Conservation (phyloP, 2,888 invertebrate genomes). For the Phanerotoma sp. region DNA sequence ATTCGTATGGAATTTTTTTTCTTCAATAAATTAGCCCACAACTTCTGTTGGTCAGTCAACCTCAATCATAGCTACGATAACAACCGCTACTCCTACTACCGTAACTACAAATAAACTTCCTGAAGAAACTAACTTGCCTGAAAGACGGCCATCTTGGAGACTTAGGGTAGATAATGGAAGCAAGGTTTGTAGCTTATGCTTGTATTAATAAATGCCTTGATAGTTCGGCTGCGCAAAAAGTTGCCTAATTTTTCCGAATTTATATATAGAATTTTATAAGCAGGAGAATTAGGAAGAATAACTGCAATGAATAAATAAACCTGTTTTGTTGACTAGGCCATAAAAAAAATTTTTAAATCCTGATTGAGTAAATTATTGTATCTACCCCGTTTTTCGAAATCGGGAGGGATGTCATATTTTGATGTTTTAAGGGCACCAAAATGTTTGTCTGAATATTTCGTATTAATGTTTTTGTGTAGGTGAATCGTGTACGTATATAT, state of each 20-base stretch:
- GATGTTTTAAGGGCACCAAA: too few relatives aligned
- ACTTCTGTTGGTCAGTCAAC: slow-evolving; percentile 54
- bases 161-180: slow-evolving; percentile 85
- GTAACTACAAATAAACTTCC: slow-evolving; percentile 57
- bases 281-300: neutral
- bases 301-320: neutral
- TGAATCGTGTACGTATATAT: too few relatives aligned
- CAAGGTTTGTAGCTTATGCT: slow-evolving; percentile 67
- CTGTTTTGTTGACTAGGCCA: neutral
- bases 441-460: too few relatives aligned
- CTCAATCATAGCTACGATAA: slow-evolving; percentile 62
- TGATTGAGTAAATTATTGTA: too few relatives aligned
- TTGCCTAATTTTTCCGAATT: neutral
- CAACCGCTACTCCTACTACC: slow-evolving; percentile 60
- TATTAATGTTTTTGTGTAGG: too few relatives aligned
- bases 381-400: too few relatives aligned
- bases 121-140: slow-evolving; percentile 60
- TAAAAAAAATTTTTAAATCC: neutral
- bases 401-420: too few relatives aligned
- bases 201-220: neutral
- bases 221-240: too few relatives aligned
- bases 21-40: slow-evolving; percentile 51
- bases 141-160: slow-evolving; percentile 90
- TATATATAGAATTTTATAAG: too few relatives aligned
- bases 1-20: slow-evolving; percentile 32